Conservation (phyloP, 1,140 invertebrate genomes). For the Drosophila punjabiensis region DNA sequence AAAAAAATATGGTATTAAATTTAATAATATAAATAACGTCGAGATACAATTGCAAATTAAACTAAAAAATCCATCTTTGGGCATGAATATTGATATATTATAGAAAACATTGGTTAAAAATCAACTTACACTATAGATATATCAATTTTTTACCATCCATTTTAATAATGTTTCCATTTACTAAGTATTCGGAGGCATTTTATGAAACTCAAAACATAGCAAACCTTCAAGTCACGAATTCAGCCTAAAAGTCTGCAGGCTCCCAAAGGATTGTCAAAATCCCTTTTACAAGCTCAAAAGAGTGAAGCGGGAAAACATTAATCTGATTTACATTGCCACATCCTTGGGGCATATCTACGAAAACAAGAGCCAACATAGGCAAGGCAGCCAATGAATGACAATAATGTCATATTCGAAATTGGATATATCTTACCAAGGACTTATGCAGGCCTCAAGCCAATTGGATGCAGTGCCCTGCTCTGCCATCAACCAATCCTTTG, state of each 20-base stretch:
- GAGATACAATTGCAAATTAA: neutral
- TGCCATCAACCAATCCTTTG: slow-evolving; percentile 57
- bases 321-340: slow-evolving; percentile 5
- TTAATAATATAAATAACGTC: neutral
- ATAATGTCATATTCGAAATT: slow-evolving; percentile 29
- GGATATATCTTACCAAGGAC: slow-evolving; percentile 3
- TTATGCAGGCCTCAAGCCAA: slow-evolving; percentile 4
- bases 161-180: neutral
- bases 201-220: slow-evolving; percentile 7
- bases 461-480: slow-evolving; percentile 7
- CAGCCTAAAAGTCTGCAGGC: neutral
- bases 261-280: neutral
- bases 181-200: slow-evolving; percentile 1
- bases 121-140: neutral
- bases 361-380: neutral
- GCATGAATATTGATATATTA: neutral
- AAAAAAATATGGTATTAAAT: neutral
- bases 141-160: neutral
- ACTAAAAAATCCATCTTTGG: neutral
- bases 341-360: neutral
- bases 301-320: neutral
- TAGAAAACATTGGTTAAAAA: neutral
- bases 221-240: neutral
- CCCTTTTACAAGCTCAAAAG: slow-evolving; percentile 1
- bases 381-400: slow-evolving; percentile 5